A percentile compares a stretch with the other conserved stretches of the same genome.
These are phyloP conservation scores for Reticulitermes speratus DNA, from an alignment of 1,140 invertebrate species.

Conservation along the genomic window DNA sequence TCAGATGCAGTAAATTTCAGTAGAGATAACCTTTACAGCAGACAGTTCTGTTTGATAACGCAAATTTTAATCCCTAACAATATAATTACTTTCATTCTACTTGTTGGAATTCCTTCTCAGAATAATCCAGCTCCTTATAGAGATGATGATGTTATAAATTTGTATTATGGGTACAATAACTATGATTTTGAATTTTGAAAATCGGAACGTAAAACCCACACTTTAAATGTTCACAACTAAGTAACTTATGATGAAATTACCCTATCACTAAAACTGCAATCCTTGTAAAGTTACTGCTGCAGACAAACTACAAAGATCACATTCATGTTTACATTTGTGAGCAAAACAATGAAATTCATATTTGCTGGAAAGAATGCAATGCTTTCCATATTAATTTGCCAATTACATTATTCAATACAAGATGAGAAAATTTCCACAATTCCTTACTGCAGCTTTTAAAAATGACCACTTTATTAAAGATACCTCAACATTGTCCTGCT, in stretches of 20 bases:
- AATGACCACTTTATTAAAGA: neutral
- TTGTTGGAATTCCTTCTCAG: neutral
- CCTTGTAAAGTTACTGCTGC: slow-evolving; percentile 33
- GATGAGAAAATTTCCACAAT: slow-evolving; percentile 23
- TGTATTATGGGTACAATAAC: slow-evolving; percentile 16
- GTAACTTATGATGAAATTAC: slow-evolving; percentile 21
- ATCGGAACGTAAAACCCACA: slow-evolving; percentile 26
- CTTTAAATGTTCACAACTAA: slow-evolving; percentile 24
- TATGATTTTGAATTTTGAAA: slow-evolving; percentile 27
- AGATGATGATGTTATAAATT: neutral
- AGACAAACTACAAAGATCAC: slow-evolving; percentile 34
- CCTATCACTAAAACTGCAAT: slow-evolving; percentile 28
- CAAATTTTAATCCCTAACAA: neutral
- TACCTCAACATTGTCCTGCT: slow-evolving; percentile 29
- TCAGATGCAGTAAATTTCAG: neutral
- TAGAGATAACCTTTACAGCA: neutral
- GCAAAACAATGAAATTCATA: slow-evolving; percentile 31
- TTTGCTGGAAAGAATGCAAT: slow-evolving; percentile 23
- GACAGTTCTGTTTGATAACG: neutral
- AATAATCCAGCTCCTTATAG: neutral
- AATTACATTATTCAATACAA: slow-evolving; percentile 16
- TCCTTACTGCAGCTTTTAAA: slow-evolving; percentile 21
- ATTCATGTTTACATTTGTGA: slow-evolving; percentile 29
- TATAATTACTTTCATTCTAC: neutral
- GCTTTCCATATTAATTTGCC: slow-evolving; percentile 20